Percentiles rank a stretch among this genome's conserved stretches.
Evolutionary conservation across 2,888 invertebrate genomes (phyloP).

Genomic region (Parnassius mnemosyne): DNA sequence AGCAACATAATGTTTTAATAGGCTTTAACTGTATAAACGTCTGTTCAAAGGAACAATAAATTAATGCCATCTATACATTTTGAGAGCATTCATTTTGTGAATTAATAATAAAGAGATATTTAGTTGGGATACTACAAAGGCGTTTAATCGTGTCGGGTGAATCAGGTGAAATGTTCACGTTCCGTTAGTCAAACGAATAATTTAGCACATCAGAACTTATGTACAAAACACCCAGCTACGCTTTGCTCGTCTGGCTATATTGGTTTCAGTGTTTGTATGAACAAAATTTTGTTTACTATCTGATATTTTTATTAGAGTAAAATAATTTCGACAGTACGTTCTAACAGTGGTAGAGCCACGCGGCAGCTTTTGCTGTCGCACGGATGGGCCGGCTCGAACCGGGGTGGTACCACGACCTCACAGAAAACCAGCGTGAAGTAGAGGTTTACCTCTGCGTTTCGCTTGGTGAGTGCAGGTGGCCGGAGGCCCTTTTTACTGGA

Average conservation of each 20-base stretch:
- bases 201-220: slow-evolving; percentile 27
- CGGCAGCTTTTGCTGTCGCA: too few relatives aligned
- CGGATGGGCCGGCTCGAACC: too few relatives aligned
- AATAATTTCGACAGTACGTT: slow-evolving; percentile 3
- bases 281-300: slow-evolving; percentile 12
- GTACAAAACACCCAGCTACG: slow-evolving; percentile 18
- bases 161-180: slow-evolving; percentile 61
- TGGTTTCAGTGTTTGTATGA: slow-evolving; percentile 6
- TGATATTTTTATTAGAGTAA: slow-evolving; percentile 1
- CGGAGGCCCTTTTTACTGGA: too few relatives aligned
- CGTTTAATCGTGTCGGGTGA: slow-evolving; percentile 51
- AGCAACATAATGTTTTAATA: too few relatives aligned
- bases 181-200: slow-evolving; percentile 56
- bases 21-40: too few relatives aligned
- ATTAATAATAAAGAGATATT: slow-evolving; percentile 17
- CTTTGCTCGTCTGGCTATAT: slow-evolving; percentile 25
- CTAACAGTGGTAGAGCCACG: too few relatives aligned
- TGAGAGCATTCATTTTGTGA: slow-evolving; percentile 1
- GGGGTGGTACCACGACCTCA: too few relatives aligned
- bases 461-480: too few relatives aligned
- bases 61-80: too few relatives aligned
- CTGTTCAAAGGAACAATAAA: too few relatives aligned
- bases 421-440: too few relatives aligned
- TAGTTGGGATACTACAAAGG: slow-evolving; percentile 25
- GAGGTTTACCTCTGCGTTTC: too few relatives aligned